These are phyloP conservation scores for Oscheius onirici DNA, from an alignment of 2,888 invertebrate species.

Conservation along the genomic window DNA sequence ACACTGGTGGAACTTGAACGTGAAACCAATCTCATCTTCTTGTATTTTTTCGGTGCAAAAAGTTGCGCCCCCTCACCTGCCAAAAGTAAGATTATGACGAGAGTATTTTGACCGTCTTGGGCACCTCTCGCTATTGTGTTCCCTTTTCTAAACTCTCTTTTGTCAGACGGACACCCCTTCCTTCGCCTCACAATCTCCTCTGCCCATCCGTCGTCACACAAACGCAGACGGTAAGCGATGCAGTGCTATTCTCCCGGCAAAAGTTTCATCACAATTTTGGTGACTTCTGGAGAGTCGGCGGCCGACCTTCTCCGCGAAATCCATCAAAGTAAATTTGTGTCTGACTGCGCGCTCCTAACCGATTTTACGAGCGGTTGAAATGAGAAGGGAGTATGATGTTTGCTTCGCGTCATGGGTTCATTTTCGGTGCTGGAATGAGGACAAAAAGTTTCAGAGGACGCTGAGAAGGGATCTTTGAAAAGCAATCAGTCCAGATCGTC, in stretches of 20 bases:
- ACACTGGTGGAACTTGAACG: too few species aligned
- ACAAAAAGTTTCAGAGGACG: slow-evolving; percentile 4
- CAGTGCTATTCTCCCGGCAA: slow-evolving; percentile 4
- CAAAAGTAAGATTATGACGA: slow-evolving; percentile 1
- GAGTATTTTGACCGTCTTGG: background rate
- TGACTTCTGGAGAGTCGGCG: background rate
- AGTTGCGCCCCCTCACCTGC: too few species aligned
- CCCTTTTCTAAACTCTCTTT: background rate
- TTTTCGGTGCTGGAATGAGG: too few species aligned
- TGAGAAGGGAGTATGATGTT: too few species aligned
- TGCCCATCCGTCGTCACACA: slow-evolving; percentile 11
- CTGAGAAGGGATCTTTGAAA: slow-evolving; percentile 6
- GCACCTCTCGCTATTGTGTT: background rate
- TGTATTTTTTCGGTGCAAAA: too few species aligned
- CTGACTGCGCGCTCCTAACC: too few species aligned
- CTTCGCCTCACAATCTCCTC: slow-evolving; percentile 17
- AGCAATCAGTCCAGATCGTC: slow-evolving; percentile 16
- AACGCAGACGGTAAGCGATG: slow-evolving; percentile 12
- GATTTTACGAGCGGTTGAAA: background rate
- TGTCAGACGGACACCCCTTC: slow-evolving; percentile 14
- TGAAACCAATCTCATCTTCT: too few species aligned
- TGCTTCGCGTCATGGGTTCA: too few species aligned
- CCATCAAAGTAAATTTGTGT: background rate
- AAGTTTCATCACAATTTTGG: background rate
- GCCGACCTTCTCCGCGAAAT: slow-evolving; percentile 4